Conservation (phyloP, 2,888 invertebrate genomes). For the Tholera decimalis region DNA sequence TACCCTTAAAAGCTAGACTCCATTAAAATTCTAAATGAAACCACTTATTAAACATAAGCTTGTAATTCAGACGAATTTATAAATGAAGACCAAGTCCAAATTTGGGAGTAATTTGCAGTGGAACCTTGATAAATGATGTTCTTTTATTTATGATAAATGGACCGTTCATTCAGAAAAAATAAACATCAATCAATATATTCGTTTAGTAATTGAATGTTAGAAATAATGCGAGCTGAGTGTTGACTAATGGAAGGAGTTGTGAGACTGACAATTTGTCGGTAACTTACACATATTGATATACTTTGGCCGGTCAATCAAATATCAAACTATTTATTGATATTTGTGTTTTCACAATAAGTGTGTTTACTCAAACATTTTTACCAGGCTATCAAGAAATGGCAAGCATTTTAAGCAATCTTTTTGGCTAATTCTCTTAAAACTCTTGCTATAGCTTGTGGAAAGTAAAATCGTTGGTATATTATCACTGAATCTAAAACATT, state of each 20-base stretch:
- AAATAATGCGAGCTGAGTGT: conserved; percentile 15
- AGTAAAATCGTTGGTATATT: no score
- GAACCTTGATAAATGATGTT: conserved; percentile 58
- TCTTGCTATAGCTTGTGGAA: no score
- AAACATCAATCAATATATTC: conserved; percentile 55
- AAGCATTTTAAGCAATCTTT: background rate
- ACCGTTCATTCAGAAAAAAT: conserved; percentile 40
- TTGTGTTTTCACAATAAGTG: background rate
- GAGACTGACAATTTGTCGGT: conserved; percentile 7
- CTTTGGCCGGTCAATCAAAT: conserved; percentile 1
- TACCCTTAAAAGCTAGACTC: conserved; percentile 22
- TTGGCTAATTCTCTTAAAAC: background rate
- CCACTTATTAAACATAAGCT: conserved; percentile 25
- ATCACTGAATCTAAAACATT: background rate
- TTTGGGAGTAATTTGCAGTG: conserved; percentile 54
- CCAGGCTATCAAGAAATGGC: no score
- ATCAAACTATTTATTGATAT: background rate
- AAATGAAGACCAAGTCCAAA: conserved; percentile 42
- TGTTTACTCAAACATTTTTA: background rate
- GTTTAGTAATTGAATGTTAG: conserved; percentile 54
- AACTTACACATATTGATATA: conserved; percentile 4
- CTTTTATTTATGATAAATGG: conserved; percentile 63
- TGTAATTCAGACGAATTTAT: conserved; percentile 29
- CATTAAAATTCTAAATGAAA: conserved; percentile 42
- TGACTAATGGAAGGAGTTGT: conserved; percentile 30